Evolutionary conservation across 2,113 vertebrate species (phyloP), one percentile per base, ranked within the genome.

Genomic region (Pyxicephalus adspersus): DNA sequence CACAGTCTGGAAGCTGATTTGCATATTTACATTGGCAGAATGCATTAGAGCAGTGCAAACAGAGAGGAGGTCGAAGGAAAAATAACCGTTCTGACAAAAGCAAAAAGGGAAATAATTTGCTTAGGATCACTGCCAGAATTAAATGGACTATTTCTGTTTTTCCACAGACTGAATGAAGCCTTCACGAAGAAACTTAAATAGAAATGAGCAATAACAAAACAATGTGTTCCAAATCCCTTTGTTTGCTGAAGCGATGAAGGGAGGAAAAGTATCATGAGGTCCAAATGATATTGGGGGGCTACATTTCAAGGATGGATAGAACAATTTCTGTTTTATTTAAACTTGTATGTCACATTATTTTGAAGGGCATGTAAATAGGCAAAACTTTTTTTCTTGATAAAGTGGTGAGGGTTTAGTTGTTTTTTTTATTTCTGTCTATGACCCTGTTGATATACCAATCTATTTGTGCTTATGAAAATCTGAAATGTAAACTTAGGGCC

Each of bases 1-100:
- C 34, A 45, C 23, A 7, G 25, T 77, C 50, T 64, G 68, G 23
- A 16, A 52, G 17, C 23, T 52, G 25, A 64, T 77, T n/a, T 65
- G 64, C 61, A 76, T 77, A 77, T 77, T 77, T 77, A 77, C 63
- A n/a, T 77, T 77, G 75, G 75, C 75, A 64, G 51, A 65, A 54
- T 20, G 38, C 17, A 54, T 64, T 64, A 64, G 23, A 52, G 74
- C 61, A 26, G 61, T 51, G 60, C 58, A 76, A 64, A 77, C 25
- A 64, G 38, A 64, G 50, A 64, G 50, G 45, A 25, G 20, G 52
- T 17, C 20, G 54, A 64, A 54, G 5, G 20, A 77, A 65, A 64
- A 77, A 65, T 28, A 64, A 45, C 26, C 45, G 31, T 54, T 65
- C 23, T 65, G 61, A 77, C 75, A 77, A 64, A 64, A 64, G 61